Evolutionary conservation across 2,797 vertebrate species (phyloP).

Genomic region (Fistularia commersonii): DNA sequence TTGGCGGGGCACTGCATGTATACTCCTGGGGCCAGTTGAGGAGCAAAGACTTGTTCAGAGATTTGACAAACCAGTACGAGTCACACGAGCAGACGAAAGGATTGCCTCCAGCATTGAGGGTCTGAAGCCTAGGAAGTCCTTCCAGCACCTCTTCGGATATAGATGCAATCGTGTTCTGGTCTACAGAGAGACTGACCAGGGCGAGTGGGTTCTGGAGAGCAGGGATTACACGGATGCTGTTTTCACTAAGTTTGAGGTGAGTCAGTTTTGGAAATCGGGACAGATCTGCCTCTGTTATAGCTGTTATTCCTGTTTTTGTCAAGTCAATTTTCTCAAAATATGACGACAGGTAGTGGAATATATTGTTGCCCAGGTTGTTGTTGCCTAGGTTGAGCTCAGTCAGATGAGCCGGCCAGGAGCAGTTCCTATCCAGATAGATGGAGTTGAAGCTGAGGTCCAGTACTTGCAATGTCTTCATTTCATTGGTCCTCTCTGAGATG

Average conservation of each 20-base stretch:
- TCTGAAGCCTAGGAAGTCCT: constrained; percentile 63
- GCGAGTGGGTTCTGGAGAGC: constrained; percentile 42
- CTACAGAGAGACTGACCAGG: constrained; percentile 67
- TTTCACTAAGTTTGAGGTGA: constrained; percentile 76
- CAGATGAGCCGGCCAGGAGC: constrained; percentile 73
- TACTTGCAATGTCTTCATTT: constrained; percentile 69
- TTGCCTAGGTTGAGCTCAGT: constrained; percentile 70
- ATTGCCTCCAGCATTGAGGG: constrained; percentile 69
- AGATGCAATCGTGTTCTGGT: constrained; percentile 73
- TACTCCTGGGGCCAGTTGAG: constrained; percentile 77
- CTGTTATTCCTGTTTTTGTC: constrained; percentile 74
- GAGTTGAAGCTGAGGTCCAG: constrained; percentile 83
- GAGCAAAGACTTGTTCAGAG: constrained; percentile 71
- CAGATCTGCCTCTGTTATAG: constrained; percentile 49
- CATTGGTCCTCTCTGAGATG: constrained; percentile 43
- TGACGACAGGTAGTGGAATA: constrained; percentile 78
- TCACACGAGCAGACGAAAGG: constrained; percentile 70
- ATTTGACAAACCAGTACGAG: constrained; percentile 54
- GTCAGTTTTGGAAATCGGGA: constrained; percentile 60
- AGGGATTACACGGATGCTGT: constrained; percentile 75
- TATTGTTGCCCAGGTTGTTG: constrained; percentile 69
- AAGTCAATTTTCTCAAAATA: constrained; percentile 71
- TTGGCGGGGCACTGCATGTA: constrained; percentile 68
- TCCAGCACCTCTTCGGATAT: constrained; percentile 64
- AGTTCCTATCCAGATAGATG: constrained; percentile 39